phyloP scores from a whole-genome alignment of 1,140 invertebrate species.

The Lepidostoma basale region DNA sequence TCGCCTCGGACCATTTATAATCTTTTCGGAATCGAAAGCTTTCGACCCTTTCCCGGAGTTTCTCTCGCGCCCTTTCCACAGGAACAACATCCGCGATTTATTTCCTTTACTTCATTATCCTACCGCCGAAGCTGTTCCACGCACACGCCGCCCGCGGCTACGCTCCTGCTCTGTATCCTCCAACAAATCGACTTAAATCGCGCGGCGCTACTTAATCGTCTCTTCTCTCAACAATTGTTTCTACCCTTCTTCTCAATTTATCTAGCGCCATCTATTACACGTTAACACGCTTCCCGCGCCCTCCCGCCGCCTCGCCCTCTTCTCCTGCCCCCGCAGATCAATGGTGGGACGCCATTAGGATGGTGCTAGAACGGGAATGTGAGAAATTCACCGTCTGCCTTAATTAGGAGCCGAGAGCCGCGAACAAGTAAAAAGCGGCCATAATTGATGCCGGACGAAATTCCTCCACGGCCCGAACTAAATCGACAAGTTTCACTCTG shows the following conservation, averaged over 20 bases:
- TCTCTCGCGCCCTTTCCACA: background rate
- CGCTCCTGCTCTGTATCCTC: conserved; percentile 11
- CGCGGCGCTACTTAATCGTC: conserved; percentile 20
- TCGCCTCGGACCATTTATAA: background rate
- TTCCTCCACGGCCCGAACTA: conserved; percentile 30
- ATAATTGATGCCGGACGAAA: conserved; percentile 42
- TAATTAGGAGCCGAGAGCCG: conserved; percentile 42
- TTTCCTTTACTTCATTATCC: background rate
- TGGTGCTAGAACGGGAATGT: conserved; percentile 37
- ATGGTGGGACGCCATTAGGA: conserved; percentile 41
- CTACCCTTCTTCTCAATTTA: conserved; percentile 37
- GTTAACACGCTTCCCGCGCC: conserved; percentile 25
- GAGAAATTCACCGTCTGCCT: conserved; percentile 43
- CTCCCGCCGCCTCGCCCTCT: background rate
- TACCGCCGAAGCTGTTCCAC: background rate
- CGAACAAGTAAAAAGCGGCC: conserved; percentile 39
- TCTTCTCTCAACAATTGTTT: conserved; percentile 38
- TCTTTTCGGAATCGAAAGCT: background rate
- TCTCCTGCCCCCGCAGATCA: conserved; percentile 19
- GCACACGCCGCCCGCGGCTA: background rate
- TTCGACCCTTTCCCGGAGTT: background rate
- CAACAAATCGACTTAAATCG: conserved; percentile 26
- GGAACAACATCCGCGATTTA: background rate
- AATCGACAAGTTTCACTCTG: conserved; percentile 4
- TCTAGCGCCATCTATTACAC: conserved; percentile 37